Percentiles rank a stretch among this genome's conserved stretches.
Conservation (phyloP, 2,113 vertebrate genomes). For the Pitta sordida region DNA sequence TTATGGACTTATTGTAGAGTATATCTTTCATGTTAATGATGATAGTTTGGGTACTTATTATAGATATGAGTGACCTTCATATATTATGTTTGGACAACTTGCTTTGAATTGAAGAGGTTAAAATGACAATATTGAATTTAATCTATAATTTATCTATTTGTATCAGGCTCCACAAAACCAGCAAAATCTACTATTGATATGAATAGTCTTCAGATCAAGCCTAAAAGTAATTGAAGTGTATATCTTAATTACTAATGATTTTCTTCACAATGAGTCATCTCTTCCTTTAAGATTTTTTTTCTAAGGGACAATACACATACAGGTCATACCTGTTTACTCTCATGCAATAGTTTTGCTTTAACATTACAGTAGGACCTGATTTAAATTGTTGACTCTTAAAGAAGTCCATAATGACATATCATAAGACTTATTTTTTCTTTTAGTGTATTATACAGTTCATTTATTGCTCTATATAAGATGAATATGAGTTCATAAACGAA, state of each 20-base stretch:
- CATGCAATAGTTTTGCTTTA: not conserved
- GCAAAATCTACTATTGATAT: not conserved
- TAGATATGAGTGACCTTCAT: not conserved
- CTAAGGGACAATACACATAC: not conserved
- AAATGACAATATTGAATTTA: not conserved
- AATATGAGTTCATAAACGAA: not conserved
- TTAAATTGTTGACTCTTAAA: not conserved
- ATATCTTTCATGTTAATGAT: not conserved
- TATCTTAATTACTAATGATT: not conserved
- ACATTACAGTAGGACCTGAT: not conserved
- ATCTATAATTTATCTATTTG: not conserved
- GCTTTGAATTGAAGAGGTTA: not conserved
- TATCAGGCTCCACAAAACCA: not conserved
- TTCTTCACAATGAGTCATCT: not conserved
- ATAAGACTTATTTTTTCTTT: not conserved
- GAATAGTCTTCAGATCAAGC: not conserved
- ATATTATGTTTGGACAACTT: not conserved
- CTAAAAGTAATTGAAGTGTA: not conserved
- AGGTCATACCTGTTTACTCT: not conserved
- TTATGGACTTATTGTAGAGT: not conserved
- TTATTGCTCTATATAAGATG: not conserved
- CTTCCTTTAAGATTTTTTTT: not conserved
- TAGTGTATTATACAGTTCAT: not conserved
- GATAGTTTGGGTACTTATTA: not conserved
- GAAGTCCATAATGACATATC: not conserved